Base-by-base conservation (phyloP, 2,797 vertebrate species). In the Sebastes jordani region DNA sequence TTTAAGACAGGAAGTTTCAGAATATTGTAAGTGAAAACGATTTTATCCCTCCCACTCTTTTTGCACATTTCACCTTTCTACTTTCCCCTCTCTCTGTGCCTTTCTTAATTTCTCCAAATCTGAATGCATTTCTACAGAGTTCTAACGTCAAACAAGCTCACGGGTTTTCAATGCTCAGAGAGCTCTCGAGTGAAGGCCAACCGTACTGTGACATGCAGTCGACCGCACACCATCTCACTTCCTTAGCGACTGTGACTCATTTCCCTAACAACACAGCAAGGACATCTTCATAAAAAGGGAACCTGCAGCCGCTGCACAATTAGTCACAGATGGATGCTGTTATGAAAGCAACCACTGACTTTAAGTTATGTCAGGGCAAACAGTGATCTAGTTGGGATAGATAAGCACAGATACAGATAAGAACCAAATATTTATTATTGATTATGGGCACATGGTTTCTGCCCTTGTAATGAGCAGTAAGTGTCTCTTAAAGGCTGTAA, bases 161-260 rank as follows among this genome's bases (percentile, higher is more conserved):
- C 7, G 69, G 59, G 27, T 76, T 85, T 86, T 73, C 46, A 66
- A 22, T 11, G 25, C 67, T 71, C 11, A 1, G 2, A 75, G 34
- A 81, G 80, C 68, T 73, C 78, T 80, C 65, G 46, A 86, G 82
- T 79, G 85, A 95, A 94, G 91, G 91, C 89, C 86, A 83, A 85
- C 77, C 76, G 11, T 84, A 91, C 68, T 85, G 81, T 83, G 79
- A 90, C 81, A 87, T 54, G 42, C 86, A 93, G 88, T 88, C 89
- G 89, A 94, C 93, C 93, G 82, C 94, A 95, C 91, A 85, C 88
- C 78, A 74, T 87, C 88, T 91, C 91, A 95, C 94, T 95, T 95
- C 95, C 95, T 95, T 96, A 91, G 92, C 79, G 93, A 95, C 94
- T 4, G 29, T 93, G 93, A 94, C 87, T 95, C 92, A 96, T 95